Evolutionary conservation across 2,113 vertebrate genomes (phyloP), one percentile per base, ranked within the genome.

Genomic region (Oriolus oriolus): DNA sequence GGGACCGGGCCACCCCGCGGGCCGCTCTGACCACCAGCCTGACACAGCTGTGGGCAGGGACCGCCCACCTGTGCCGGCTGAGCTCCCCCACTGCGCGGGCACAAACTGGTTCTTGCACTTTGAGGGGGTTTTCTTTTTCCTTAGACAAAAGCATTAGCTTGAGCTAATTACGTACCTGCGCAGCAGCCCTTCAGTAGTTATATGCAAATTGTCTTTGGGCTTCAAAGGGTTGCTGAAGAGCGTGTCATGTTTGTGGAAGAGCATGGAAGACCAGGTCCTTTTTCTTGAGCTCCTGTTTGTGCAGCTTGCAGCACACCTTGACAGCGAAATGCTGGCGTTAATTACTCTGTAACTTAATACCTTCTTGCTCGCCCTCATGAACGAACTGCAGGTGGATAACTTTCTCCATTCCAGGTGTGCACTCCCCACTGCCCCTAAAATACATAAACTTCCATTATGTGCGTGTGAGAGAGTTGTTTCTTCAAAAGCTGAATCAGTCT

Each of bases 401-500:
- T 88, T 64, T 65, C 63, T 47, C 37, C 70, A 14, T 56, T 73
- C 92, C 85, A 74, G 50, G 16, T 54, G 82, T 80, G 74, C 27
- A 0, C 16, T 82, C 65, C 65, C 61, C 57, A 2, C 73, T 64
- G 87, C 94, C 87, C 59, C 45, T 80, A 85, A 76, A 93, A 61
- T 21, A 68, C 89, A 79, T 35, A 31, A 80, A 54, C 57, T 73
- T 24, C 23, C 30, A 10, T 33, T 84, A 84, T 19, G 49, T 82
- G 87, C 9, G 0, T 54, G 44, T 14, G 54, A 66, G 75, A 73
- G 88, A 75, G 69, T 22, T 81, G 60, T 76, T 94, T 16, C 28
- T 60, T 41, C 75, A 44, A 8, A 7, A 17, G 81, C 61, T 93
- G 94, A 94, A 74, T 96, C 91, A 84, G 71, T 91, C 65, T 76